Evolutionary conservation across 2,888 invertebrate genomes (phyloP), one percentile per base, ranked within the genome.

Genomic region (Gnatocerus cornutus): DNA sequence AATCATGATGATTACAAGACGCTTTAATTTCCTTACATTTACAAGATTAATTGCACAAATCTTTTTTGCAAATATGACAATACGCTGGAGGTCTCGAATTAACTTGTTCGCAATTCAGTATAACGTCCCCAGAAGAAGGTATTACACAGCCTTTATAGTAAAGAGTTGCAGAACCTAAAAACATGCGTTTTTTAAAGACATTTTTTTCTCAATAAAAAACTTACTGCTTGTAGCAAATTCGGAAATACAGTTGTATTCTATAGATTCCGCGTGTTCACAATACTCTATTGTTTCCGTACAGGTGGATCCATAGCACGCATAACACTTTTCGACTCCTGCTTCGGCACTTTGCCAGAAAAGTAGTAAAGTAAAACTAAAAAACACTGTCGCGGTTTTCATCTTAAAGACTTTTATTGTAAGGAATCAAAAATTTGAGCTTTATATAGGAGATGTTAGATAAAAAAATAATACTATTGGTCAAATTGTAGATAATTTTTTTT

Each of bases 41-140:
- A n/a, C n/a, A 7, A 30, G 6, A n/a, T n/a, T n/a, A 7, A 30
- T 52, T 52, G 12, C 52, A 52, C 12, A 52, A 12, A 52, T 52
- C 52, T 30, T 14, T 7, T 9, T 52, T 12, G 10, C 52, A 52
- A 1, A 21, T 21, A n/a, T 12, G 12, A 30, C 52, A 52, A 7
- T 3, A 12, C 1, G 30, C 30, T 9, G 13, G 9, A 10, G 6
- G n/a, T n/a, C n/a, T 10, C 12, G 1, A 8, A 8, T 10, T 10
- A 4, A 52, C 10, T 2, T 6, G 4, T 10, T 52, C 30, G 30
- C 52, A 52, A 12, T 0, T 1, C 3, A 9, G 6, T 29, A 4
- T 27, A 1, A 1, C 30, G 10, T 29, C n/a, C n/a, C n/a, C n/a
- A n/a, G n/a, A 12, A 52, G 10, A 1, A 14, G 16, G 6, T 12